Base-by-base conservation (phyloP, 2,797 vertebrate species). In the Tragelaphus oryx region DNA sequence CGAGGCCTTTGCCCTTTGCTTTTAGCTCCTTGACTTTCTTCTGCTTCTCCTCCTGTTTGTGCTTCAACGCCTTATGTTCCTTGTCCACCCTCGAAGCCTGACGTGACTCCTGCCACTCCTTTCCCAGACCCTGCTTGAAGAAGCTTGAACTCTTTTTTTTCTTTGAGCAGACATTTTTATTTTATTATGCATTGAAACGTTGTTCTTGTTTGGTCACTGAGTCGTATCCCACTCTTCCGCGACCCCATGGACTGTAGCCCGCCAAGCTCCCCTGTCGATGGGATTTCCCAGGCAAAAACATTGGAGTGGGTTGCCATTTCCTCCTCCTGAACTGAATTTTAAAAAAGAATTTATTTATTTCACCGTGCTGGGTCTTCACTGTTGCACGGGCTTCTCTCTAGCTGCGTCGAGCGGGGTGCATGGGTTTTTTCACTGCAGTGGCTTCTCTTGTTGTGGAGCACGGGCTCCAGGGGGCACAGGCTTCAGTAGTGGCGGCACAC, bases 341-440 rank as follows among this genome's bases (percentile, higher is more conserved):
- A 37, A 22, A 20, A 3, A 18, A 65, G 2, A 22, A 37, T 12
- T 2, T 3, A 8, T 46, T 28, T 46, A 28, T 28, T 48, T 48
- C 26, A 9, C 26, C 10, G 44, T 17, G 26, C 44, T 8, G 8
- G 44, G 44, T 30, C 74, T 48, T 10, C 44, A 28, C 1, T 18
- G 44, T 14, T 10, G 26, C 74, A 3, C 2, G 2, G 71, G 6
- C 62, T 75, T 26, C 18, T 18, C 20, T 71, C 37, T 11, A 6
- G 20, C 7, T 41, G 37, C 0, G 20, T 5, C 2, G 18, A 12
- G 17, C 1, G 10, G 65, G 65, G 20, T 8, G 41, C 26, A 0
- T 1, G 14, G 71, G 26, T 9, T 17, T 46, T 46, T 28, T 18
- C 3, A 7, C 1, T 7, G 65, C 20, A 13, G 20, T 22, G 33